Evolutionary conservation across 2,888 invertebrate genomes (phyloP).

Genomic region (Barypeithes pellucidus): DNA sequence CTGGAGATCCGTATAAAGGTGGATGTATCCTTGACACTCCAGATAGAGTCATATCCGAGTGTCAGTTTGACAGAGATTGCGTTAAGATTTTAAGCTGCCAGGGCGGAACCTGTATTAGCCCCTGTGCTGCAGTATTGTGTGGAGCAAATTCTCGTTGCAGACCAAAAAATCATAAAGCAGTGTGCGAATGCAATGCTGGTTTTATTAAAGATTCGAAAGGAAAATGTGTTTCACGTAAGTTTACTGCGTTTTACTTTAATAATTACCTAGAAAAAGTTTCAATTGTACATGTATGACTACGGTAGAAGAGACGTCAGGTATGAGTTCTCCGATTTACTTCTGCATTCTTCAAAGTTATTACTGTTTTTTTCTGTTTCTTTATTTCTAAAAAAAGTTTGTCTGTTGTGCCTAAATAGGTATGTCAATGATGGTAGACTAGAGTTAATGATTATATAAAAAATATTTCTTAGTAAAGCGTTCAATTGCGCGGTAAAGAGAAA

Average conservation of each 20-base stretch:
- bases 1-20: slow-evolving; percentile 88
- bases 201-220: slow-evolving; percentile 85
- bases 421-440: no score
- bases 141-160: slow-evolving; percentile 91
- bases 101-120: slow-evolving; percentile 85
- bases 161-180: slow-evolving; percentile 89
- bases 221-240: slow-evolving; percentile 87
- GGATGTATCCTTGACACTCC: slow-evolving; percentile 80
- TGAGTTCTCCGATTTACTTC: no score
- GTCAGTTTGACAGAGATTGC: slow-evolving; percentile 83
- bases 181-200: slow-evolving; percentile 90
- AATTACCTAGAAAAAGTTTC: no score
- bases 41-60: slow-evolving; percentile 77
- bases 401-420: no score
- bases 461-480: no score
- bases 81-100: slow-evolving; percentile 86
- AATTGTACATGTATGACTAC: no score
- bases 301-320: no score
- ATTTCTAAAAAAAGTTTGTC: no score
- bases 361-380: no score
- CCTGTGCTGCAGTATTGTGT: slow-evolving; percentile 85
- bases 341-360: no score
- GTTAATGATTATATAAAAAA: no score
- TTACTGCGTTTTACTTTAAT: background rate
- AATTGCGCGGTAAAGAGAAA: no score